Percentiles rank a stretch among this genome's conserved stretches.
These are phyloP conservation scores for Nomada hirtipes DNA, from an alignment of 2,888 invertebrate species.

Conservation along the genomic window DNA sequence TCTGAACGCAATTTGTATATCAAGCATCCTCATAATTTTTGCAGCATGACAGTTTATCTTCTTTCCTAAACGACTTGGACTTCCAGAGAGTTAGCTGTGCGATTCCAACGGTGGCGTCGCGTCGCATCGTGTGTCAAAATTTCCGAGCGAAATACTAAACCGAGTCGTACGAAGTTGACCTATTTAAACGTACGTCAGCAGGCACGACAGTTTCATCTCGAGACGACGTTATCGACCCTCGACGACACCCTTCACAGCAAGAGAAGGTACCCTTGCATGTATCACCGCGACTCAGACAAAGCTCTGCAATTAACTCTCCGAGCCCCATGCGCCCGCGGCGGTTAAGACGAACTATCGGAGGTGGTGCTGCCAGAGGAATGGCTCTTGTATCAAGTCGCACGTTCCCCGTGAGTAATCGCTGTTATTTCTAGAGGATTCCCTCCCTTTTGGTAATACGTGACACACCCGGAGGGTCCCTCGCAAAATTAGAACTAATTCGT, in stretches of 20 bases:
- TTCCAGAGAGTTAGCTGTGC: neutral
- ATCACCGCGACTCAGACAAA: conserved; percentile 77
- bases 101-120: neutral
- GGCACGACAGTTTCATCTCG: conserved; percentile 70
- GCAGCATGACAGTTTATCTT: neutral
- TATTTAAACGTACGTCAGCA: conserved; percentile 69
- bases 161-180: conserved; percentile 55
- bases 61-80: neutral
- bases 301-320: conserved; percentile 76
- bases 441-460: conserved; percentile 61
- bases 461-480: conserved; percentile 65
- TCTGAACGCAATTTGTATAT: neutral
- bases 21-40: conserved; percentile 1
- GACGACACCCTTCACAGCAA: conserved; percentile 65
- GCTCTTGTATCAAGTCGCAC: conserved; percentile 74
- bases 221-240: conserved; percentile 72
- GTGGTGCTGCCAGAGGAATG: conserved; percentile 62
- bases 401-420: conserved; percentile 76
- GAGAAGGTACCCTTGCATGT: conserved; percentile 73
- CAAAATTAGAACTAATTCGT: conserved; percentile 74
- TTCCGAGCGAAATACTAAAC: conserved; percentile 9
- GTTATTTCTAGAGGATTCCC: conserved; percentile 75
- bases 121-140: conserved; percentile 18
- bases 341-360: conserved; percentile 73
- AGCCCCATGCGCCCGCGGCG: conserved; percentile 72